Conservation (phyloP, 2,888 invertebrate genomes). For the Helleia helle region DNA sequence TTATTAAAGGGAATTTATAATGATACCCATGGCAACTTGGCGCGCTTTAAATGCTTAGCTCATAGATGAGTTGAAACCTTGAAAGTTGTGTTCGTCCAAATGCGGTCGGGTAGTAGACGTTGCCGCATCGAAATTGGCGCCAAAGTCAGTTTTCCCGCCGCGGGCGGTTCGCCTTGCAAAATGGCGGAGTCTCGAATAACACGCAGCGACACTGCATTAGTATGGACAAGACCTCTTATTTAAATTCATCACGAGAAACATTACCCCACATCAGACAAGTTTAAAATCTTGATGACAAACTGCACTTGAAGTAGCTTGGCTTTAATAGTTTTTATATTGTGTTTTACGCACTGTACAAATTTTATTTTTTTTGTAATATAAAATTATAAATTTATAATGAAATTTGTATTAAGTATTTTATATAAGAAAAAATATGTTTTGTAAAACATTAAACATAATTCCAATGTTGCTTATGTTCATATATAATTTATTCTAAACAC, state of each 20-base stretch:
- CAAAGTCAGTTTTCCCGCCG: conserved; percentile 68
- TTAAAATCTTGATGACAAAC: conserved; percentile 11
- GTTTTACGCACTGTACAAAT: too few species aligned
- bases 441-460: too few species aligned
- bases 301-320: not conserved
- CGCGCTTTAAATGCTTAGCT: conserved; percentile 17
- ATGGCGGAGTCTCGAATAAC: conserved; percentile 67
- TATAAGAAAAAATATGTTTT: too few species aligned
- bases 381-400: too few species aligned
- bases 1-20: conserved; percentile 63
- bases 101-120: conserved; percentile 39
- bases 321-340: conserved; percentile 2
- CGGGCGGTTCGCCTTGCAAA: conserved; percentile 69
- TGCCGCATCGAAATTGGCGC: conserved; percentile 63
- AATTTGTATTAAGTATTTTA: too few species aligned
- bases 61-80: conserved; percentile 14
- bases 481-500: too few species aligned
- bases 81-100: conserved; percentile 27
- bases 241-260: conserved; percentile 12
- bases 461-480: too few species aligned
- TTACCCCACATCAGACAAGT: conserved; percentile 10
- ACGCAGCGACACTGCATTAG: conserved; percentile 40
- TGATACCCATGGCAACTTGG: conserved; percentile 31
- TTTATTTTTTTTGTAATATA: too few species aligned
- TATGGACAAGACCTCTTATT: conserved; percentile 37